Conservation (phyloP, 2,888 invertebrate genomes). For the Yponomeuta malinellus region DNA sequence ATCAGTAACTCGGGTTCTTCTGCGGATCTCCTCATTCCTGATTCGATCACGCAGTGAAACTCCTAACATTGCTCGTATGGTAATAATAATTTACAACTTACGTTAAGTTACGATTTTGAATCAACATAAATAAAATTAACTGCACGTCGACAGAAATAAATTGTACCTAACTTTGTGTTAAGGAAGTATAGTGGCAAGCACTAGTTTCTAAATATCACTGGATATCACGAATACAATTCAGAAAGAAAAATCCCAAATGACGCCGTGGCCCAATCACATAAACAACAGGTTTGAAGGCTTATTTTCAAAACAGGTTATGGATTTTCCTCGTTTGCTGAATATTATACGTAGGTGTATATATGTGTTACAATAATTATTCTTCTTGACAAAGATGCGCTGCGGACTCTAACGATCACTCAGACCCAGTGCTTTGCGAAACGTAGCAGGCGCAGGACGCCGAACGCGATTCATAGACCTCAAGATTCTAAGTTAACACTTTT, state of each 20-base stretch:
- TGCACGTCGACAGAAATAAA: too few species aligned
- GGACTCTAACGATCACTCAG: neutral
- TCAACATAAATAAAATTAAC: too few species aligned
- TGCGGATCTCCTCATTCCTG: too few species aligned
- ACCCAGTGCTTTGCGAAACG: neutral
- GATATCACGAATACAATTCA: neutral
- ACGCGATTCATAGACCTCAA: neutral
- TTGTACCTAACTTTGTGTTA: too few species aligned
- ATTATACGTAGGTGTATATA: neutral
- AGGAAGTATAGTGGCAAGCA: too few species aligned
- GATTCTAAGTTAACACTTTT: neutral
- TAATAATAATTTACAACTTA: too few species aligned
- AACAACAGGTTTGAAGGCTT: neutral
- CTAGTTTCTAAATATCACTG: neutral
- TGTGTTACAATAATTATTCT: neutral
- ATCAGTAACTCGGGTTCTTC: too few species aligned
- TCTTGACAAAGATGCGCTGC: conserved; percentile 1
- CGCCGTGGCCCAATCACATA: neutral
- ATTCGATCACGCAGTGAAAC: too few species aligned
- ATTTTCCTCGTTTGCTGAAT: conserved; percentile 9
- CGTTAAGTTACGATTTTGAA: too few species aligned
- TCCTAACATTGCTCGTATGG: too few species aligned
- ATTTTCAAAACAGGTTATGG: conserved; percentile 13
- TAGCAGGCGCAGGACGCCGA: conserved; percentile 1
- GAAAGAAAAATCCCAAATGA: neutral